Percentiles rank a stretch among this genome's conserved stretches.
These are phyloP conservation scores for Meloidogyne floridensis DNA, from an alignment of 1,140 invertebrate species.

Conservation along the genomic window DNA sequence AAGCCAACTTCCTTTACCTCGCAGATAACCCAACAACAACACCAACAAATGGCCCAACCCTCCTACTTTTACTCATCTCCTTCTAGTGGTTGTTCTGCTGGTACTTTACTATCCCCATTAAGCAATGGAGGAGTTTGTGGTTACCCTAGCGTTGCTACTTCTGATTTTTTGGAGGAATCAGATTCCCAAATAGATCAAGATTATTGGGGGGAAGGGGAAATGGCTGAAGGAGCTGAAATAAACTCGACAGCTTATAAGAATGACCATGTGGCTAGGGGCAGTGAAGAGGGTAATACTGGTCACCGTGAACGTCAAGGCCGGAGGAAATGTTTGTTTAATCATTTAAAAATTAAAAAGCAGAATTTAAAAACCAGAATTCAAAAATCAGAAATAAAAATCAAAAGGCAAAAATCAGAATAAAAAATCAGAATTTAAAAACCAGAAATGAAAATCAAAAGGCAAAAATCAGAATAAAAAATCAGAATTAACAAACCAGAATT, in stretches of 20 bases:
- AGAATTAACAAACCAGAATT: too few relatives aligned
- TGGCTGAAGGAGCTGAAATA: background rate
- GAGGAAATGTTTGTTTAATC: background rate
- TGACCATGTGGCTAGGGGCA: background rate
- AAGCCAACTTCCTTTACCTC: too few relatives aligned
- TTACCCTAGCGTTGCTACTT: background rate
- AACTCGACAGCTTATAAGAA: background rate
- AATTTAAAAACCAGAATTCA: too few relatives aligned
- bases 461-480: too few relatives aligned
- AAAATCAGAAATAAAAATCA: too few relatives aligned
- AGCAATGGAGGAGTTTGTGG: background rate
- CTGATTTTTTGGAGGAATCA: background rate
- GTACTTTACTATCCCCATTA: background rate
- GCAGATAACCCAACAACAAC: background rate
- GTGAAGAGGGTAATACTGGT: background rate
- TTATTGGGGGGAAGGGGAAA: conserved; percentile 11
- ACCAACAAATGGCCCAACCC: background rate
- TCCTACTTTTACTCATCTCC: background rate
- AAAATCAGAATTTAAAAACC: too few relatives aligned
- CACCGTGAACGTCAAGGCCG: background rate
- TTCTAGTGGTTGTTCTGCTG: background rate
- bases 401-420: too few relatives aligned
- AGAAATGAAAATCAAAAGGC: too few relatives aligned
- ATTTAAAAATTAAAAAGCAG: background rate
- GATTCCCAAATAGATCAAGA: background rate